These are phyloP conservation scores for Drosophila varians DNA, from an alignment of 1,140 invertebrate genomes.

Conservation along the genomic window DNA sequence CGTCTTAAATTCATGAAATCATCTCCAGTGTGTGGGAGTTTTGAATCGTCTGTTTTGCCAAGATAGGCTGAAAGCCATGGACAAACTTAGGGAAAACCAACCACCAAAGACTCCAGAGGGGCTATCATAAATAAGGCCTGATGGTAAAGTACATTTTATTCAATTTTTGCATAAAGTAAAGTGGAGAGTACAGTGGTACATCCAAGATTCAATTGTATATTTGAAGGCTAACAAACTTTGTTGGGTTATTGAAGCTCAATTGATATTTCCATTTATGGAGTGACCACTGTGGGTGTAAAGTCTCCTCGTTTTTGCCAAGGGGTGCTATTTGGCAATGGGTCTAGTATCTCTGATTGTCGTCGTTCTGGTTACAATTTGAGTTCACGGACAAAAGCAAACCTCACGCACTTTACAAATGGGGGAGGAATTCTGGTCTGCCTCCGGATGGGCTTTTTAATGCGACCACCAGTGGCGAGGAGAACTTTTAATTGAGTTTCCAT, in stretches of 20 bases:
- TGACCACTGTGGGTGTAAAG: slow-evolving; percentile 25
- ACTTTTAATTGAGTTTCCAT: slow-evolving; percentile 69
- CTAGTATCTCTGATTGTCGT: slow-evolving; percentile 26
- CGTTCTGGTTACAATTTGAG: slow-evolving; percentile 61
- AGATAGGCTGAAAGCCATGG: slow-evolving; percentile 47
- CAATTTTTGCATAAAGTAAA: slow-evolving; percentile 9
- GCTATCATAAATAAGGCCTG: neutral
- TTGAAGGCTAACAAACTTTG: neutral
- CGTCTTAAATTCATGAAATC: slow-evolving; percentile 8
- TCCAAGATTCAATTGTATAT: neutral
- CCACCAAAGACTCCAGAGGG: slow-evolving; percentile 9
- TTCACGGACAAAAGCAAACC: slow-evolving; percentile 59
- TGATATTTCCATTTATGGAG: neutral
- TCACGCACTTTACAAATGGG: slow-evolving; percentile 60
- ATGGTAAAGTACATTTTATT: slow-evolving; percentile 18
- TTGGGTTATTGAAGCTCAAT: neutral
- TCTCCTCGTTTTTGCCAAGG: slow-evolving; percentile 1
- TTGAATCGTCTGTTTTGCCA: slow-evolving; percentile 17
- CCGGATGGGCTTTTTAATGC: slow-evolving; percentile 33
- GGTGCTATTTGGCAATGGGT: slow-evolving; percentile 16
- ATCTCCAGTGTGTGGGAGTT: too few relatives aligned
- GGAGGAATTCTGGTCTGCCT: slow-evolving; percentile 21
- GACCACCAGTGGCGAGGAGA: slow-evolving; percentile 33
- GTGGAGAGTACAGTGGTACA: slow-evolving; percentile 6
- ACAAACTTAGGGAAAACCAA: slow-evolving; percentile 33